Percentiles rank a stretch among this genome's conserved stretches.
Conservation (phyloP, 92 coral and sea anemone species). For the Plumapathes pennacea region DNA sequence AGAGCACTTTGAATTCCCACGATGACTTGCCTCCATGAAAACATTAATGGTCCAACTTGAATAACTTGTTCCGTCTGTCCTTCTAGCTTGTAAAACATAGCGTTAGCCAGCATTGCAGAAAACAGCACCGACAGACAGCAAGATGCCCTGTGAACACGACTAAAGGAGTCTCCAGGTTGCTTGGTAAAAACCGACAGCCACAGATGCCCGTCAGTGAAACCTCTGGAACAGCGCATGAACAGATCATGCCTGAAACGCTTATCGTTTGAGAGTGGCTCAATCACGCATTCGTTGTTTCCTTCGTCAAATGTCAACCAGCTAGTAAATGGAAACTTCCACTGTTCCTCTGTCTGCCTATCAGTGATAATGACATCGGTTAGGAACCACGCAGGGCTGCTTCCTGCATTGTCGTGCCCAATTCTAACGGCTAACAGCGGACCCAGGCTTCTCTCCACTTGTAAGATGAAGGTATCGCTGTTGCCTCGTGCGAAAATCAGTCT, state of each 20-base stretch:
- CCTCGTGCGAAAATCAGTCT: constrained; percentile 39
- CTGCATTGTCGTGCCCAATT: constrained; percentile 51
- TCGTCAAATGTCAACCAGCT: constrained; percentile 48
- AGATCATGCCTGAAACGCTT: constrained; percentile 13
- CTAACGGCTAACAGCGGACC: constrained; percentile 34
- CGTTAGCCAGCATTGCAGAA: constrained; percentile 61
- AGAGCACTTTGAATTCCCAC: constrained; percentile 51
- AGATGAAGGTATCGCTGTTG: constrained; percentile 37
- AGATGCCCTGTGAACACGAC: constrained; percentile 46
- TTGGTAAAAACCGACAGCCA: constrained; percentile 58
- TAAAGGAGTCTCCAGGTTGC: constrained; percentile 28
- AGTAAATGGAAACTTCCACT: constrained; percentile 20
- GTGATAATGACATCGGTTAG: constrained; percentile 27
- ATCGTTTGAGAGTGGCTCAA: neutral
- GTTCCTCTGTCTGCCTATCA: constrained; percentile 14
- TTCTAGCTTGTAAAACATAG: constrained; percentile 50
- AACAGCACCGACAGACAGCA: constrained; percentile 51
- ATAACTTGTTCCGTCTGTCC: constrained; percentile 24
- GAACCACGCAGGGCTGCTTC: constrained; percentile 54
- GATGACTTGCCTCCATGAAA: constrained; percentile 50
- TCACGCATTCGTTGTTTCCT: constrained; percentile 35
- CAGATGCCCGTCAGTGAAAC: constrained; percentile 46
- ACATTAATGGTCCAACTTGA: constrained; percentile 55
- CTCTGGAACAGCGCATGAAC: constrained; percentile 33
- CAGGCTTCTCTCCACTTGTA: constrained; percentile 10